Percentiles rank a stretch among this genome's conserved stretches.
Evolutionary conservation across 64 coral and sea anemone species (phyloP).

Genomic region (Montipora capricornis): DNA sequence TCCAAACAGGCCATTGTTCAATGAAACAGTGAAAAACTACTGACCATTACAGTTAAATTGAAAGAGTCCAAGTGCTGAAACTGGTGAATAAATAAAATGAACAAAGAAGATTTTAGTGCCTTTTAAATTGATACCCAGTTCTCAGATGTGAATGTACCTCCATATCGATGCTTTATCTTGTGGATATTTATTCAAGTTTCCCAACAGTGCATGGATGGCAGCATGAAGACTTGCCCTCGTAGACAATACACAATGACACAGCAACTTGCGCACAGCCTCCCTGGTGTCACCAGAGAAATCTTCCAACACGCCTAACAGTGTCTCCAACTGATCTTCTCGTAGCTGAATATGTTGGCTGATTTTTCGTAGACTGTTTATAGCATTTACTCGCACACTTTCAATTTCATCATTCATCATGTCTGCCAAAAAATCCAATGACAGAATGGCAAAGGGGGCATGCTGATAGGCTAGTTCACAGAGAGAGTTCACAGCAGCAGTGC

Average conservation of each 20-base stretch:
- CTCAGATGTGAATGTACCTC: slow-evolving; percentile 49
- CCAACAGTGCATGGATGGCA: slow-evolving; percentile 85
- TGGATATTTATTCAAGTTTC: slow-evolving; percentile 94
- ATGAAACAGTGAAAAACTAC: too few species aligned
- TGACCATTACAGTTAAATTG: too few species aligned
- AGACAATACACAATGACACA: slow-evolving; percentile 83
- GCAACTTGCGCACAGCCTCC: slow-evolving; percentile 79
- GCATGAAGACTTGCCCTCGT: slow-evolving; percentile 93
- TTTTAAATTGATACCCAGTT: too few species aligned
- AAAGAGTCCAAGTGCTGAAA: too few species aligned
- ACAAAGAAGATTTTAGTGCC: too few species aligned
- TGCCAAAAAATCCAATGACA: slow-evolving; percentile 94
- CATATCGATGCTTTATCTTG: slow-evolving; percentile 91
- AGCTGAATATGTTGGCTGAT: slow-evolving; percentile 86
- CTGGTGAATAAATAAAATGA: too few species aligned
- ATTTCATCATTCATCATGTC: slow-evolving; percentile 99
- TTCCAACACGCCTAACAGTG: slow-evolving; percentile 87
- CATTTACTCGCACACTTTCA: slow-evolving; percentile 93
- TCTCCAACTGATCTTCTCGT: slow-evolving; percentile 92
- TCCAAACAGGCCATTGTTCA: too few species aligned
- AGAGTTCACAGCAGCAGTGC: slow-evolving; percentile 92
- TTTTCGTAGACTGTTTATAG: slow-evolving; percentile 84
- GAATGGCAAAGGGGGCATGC: slow-evolving; percentile 79
- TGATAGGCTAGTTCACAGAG: slow-evolving; percentile 97
- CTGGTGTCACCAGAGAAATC: slow-evolving; percentile 95